Conservation (phyloP, 2,888 invertebrate genomes). For the Apodemia mormo region DNA sequence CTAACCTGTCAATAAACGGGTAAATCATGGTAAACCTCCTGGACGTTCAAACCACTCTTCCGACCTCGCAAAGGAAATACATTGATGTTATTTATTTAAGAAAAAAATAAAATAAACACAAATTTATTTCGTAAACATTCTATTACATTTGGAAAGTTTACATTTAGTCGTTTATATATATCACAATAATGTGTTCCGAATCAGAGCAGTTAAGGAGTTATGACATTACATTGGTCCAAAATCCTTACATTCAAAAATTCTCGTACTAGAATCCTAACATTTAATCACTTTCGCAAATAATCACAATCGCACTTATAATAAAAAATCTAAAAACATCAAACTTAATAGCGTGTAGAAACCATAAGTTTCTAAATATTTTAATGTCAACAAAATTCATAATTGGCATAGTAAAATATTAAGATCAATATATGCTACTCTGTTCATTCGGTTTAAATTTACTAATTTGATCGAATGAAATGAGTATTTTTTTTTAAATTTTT, state of each 20-base stretch:
- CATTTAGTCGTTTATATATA: conserved; percentile 52
- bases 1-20: no score
- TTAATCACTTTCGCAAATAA: not conserved
- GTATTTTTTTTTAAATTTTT: no score
- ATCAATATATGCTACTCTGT: no score
- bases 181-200: conserved; percentile 58
- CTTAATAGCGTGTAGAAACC: no score
- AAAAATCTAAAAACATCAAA: not conserved
- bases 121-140: conserved; percentile 47
- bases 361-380: no score
- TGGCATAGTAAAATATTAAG: no score
- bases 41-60: no score
- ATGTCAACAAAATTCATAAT: no score
- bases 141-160: conserved; percentile 57
- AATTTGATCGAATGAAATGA: no score
- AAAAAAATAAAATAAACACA: not conserved
- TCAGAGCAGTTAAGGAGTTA: conserved; percentile 47
- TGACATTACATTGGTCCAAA: conserved; percentile 34
- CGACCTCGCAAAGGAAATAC: no score
- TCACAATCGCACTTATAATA: not conserved
- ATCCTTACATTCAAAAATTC: conserved; percentile 20
- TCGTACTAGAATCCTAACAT: not conserved
- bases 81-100: not conserved
- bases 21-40: no score
- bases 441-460: no score